Conservation (phyloP, 1,140 invertebrate genomes). For the Drosophila dunni region DNA sequence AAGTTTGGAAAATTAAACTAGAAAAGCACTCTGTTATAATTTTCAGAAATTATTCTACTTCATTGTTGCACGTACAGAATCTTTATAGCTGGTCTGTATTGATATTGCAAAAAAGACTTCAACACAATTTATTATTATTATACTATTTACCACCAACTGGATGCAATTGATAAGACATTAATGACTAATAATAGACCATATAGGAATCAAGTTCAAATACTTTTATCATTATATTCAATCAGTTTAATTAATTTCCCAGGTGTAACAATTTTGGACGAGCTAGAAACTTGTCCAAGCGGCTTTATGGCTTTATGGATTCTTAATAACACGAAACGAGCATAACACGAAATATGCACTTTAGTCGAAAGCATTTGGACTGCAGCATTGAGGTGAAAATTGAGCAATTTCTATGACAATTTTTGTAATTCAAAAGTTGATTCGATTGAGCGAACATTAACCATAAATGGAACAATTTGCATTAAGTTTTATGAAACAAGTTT, state of each 20-base stretch:
- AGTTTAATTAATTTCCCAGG: no score
- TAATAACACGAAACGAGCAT: background rate
- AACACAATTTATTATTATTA: no score
- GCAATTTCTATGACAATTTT: background rate
- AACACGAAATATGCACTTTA: background rate
- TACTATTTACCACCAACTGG: background rate
- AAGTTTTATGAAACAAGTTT: slow-evolving; percentile 11
- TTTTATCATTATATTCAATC: background rate
- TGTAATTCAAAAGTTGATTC: slow-evolving; percentile 5
- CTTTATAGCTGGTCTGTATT: no score
- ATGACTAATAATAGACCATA: background rate
- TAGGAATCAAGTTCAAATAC: background rate
- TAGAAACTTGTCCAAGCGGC: background rate
- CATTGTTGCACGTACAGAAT: no score
- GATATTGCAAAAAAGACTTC: no score
- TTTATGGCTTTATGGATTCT: background rate
- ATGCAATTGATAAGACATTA: background rate
- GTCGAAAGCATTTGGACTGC: background rate
- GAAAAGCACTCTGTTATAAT: no score
- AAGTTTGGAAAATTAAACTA: no score
- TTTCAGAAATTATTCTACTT: no score
- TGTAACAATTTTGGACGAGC: background rate
- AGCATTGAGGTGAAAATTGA: background rate
- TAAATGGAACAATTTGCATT: background rate
- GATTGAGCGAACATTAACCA: background rate